Evolutionary conservation across 2,113 vertebrate genomes (phyloP).

Genomic region (Pitta sordida): DNA sequence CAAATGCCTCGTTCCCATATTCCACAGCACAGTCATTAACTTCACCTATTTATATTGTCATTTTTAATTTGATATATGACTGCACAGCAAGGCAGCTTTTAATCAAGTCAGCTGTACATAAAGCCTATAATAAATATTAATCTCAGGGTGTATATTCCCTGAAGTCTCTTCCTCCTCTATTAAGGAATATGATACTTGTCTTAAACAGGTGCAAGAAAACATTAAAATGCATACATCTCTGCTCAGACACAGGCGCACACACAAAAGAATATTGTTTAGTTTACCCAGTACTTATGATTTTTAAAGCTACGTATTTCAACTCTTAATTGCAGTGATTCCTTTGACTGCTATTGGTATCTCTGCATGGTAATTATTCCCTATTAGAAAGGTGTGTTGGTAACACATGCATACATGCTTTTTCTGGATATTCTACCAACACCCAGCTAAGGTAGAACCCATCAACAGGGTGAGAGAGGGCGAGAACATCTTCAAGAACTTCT

Average conservation of each 20-base stretch:
- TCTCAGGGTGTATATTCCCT: not conserved
- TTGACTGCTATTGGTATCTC: not conserved
- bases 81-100: not conserved
- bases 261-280: not conserved
- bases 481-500: not conserved
- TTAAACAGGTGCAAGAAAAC: not conserved
- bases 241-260: not conserved
- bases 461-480: not conserved
- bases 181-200: not conserved
- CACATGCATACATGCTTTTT: not conserved
- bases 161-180: not conserved
- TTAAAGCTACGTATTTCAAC: not conserved
- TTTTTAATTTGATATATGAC: conserved; percentile 28
- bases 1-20: not conserved
- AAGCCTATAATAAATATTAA: not conserved
- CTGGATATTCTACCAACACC: not conserved
- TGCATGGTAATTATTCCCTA: not conserved
- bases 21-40: not conserved
- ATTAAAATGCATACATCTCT: not conserved
- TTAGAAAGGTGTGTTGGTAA: not conserved
- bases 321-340: not conserved
- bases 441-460: not conserved
- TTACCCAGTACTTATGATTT: not conserved
- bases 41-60: not conserved
- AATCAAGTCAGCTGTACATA: conserved; percentile 11